Evolutionary conservation across 2,888 invertebrate genomes (phyloP).

Genomic region (Aricia artaxerxes): DNA sequence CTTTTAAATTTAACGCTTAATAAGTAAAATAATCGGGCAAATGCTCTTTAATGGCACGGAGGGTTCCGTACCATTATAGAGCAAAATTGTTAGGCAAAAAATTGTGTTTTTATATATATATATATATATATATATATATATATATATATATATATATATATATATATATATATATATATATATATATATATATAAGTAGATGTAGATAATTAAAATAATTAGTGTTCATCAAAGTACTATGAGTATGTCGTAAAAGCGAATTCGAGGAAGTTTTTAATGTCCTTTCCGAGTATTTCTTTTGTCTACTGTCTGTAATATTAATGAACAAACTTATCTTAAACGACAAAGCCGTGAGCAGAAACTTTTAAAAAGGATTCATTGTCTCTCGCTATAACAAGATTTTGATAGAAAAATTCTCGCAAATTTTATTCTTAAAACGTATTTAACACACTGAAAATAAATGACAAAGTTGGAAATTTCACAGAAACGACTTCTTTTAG

Average conservation of each 20-base stretch:
- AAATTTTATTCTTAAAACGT: neutral
- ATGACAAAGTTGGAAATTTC: neutral
- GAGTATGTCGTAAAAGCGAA: neutral
- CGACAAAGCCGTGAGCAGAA: neutral
- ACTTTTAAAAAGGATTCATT: conserved; percentile 17
- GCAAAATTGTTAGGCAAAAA: too few relatives aligned
- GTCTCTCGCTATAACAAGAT: conserved; percentile 4
- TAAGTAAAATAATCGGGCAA: too few relatives aligned
- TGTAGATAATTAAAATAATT: too few relatives aligned
- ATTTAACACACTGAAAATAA: neutral
- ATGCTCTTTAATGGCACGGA: too few relatives aligned
- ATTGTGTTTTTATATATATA: too few relatives aligned
- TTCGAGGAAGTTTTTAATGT: neutral
- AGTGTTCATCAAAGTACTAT: neutral
- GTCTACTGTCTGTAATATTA: neutral
- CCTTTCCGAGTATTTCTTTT: neutral
- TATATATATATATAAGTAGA: too few relatives aligned
- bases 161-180: too few relatives aligned
- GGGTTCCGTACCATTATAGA: too few relatives aligned
- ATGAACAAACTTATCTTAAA: conserved; percentile 2
- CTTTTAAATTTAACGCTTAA: too few relatives aligned
- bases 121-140: too few relatives aligned
- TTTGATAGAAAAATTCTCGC: neutral
- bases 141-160: too few relatives aligned
- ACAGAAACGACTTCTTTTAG: neutral